phyloP scores from a whole-genome alignment of 2,888 invertebrate species.

The Pterostichus madidus region DNA sequence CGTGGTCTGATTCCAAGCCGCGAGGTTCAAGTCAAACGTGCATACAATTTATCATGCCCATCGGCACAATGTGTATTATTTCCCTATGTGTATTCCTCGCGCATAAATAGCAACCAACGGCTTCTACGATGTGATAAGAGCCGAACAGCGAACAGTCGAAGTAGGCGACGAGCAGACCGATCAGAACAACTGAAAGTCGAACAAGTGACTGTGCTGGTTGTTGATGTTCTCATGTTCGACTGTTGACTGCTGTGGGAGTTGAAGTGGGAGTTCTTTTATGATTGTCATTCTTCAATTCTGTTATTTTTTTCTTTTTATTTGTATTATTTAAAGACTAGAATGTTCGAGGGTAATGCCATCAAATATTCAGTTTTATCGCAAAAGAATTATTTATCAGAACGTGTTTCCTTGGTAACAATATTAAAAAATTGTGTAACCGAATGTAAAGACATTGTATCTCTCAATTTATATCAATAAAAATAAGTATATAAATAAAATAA shows the following conservation, averaged over 20 bases:
- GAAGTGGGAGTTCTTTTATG: too few species aligned
- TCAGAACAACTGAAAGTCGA: not conserved
- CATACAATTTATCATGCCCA: constrained; percentile 59
- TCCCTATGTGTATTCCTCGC: constrained; percentile 31
- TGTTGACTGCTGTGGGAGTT: too few species aligned
- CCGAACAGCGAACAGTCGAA: not conserved
- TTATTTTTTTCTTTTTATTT: not conserved
- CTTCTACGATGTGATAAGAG: constrained; percentile 6
- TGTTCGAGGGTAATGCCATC: not conserved
- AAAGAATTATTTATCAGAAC: too few species aligned
- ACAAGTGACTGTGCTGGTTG: not conserved
- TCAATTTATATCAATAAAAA: too few species aligned
- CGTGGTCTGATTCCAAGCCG: constrained; percentile 37
- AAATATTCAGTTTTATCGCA: too few species aligned
- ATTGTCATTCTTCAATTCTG: constrained; percentile 4
- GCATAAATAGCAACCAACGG: constrained; percentile 34
- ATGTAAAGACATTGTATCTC: too few species aligned
- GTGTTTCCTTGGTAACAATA: too few species aligned
- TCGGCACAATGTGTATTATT: constrained; percentile 60
- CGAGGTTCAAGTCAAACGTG: constrained; percentile 55
- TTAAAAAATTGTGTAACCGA: too few species aligned
- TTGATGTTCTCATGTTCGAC: not conserved
- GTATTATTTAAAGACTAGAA: not conserved
- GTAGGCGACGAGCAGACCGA: not conserved
- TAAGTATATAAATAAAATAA: too few species aligned